Percentiles rank a stretch among this genome's conserved stretches.
phyloP scores from a whole-genome alignment of 2,113 vertebrate species.

The Struthidea cinerea region DNA sequence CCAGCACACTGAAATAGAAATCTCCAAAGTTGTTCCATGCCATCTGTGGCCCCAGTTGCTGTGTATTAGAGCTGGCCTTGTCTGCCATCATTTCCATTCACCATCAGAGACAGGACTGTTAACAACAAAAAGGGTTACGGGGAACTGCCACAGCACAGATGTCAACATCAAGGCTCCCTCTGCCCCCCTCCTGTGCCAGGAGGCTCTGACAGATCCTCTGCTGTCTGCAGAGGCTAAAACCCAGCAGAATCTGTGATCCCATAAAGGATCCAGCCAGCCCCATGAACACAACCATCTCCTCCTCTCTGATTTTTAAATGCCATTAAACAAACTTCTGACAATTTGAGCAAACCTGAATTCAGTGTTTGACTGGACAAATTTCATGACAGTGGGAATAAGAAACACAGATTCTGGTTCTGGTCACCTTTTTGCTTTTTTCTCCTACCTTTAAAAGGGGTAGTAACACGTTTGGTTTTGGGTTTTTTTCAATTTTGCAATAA shows the following conservation, averaged over 20 bases:
- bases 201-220: background rate
- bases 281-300: background rate
- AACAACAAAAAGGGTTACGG: background rate
- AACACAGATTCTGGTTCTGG: background rate
- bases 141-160: background rate
- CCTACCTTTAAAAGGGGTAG: background rate
- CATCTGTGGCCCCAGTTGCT: background rate
- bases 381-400: background rate
- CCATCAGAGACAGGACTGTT: background rate
- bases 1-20: background rate
- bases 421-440: background rate
- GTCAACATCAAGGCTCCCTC: background rate
- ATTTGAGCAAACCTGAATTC: background rate
- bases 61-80: background rate
- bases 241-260: background rate
- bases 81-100: background rate
- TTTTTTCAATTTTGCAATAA: background rate
- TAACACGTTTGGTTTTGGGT: rapidly evolving
- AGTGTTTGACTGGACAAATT: background rate
- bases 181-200: background rate
- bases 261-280: background rate
- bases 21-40: background rate
- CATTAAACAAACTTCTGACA: background rate
- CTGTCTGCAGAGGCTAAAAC: background rate
- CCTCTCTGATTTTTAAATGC: background rate